Base-by-base conservation (phyloP, 2,888 invertebrate genomes). In the Polylopha cassiicola region DNA sequence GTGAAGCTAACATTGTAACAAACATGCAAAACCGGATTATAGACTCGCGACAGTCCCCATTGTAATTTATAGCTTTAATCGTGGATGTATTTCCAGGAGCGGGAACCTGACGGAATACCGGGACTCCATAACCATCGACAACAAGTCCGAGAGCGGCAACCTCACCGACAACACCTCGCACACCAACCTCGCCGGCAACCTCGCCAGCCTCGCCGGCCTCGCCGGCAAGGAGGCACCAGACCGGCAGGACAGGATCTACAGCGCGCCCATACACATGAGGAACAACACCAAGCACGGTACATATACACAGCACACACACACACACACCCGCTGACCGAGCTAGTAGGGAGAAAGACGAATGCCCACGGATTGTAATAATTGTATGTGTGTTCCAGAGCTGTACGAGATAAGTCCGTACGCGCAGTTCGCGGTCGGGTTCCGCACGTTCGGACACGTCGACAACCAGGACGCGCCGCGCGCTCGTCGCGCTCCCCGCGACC, bases 391-490 rank as follows among this genome's bases (percentile, higher is more conserved):
- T 68, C 2, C 65, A 85, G 86, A 86, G 37, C 42, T 86, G 37
- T 86, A 86, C 55, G 86, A 86, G 52, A 85, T 86, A 58, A 86
- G 86, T 54, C 86, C 86, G 1, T 86, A 86, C 57, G 86, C 86
- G 0, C 86, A 86, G 21, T 86, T 86, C 28, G 80, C 81, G 0
- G 85, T 86, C 4, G 86, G 86, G 1, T 86, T 86, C 50, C 61
- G 85, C 0, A 86, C 86, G 0, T 86, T 86, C 44, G 86, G 86
- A 0, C 86, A 86, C 43, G 81, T 81, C 0, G 86, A 86, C 18
- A 86, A 86, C 49, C 85, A 86, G 34, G 86, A 84, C 43, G 21
- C 81, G 53, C 86, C n/a, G n/a, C n/a, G n/a, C n/a, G n/a, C n/a
- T n/a, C n/a, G n/a, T n/a, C n/a, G n/a, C n/a, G n/a, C n/a, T n/a